Evolutionary conservation across 2,797 vertebrate species (phyloP).

Genomic region (Tolypeutes matacus): DNA sequence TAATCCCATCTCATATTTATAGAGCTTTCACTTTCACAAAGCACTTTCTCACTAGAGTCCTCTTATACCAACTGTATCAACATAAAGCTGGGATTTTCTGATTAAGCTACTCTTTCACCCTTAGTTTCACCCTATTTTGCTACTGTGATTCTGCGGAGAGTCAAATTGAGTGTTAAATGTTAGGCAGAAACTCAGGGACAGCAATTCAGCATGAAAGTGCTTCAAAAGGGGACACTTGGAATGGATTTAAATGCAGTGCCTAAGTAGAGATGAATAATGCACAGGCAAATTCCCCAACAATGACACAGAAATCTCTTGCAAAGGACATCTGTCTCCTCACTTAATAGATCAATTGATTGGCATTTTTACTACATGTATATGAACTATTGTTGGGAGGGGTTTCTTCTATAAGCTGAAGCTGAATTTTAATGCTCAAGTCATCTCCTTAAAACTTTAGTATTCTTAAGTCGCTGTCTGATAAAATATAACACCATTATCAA

Average conservation of each 20-base stretch:
- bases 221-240: conserved; percentile 74
- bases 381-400: conserved; percentile 44
- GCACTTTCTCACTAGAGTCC: conserved; percentile 39
- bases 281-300: conserved; percentile 35
- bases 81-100: conserved; percentile 74
- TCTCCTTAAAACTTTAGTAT: conserved; percentile 73
- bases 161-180: conserved; percentile 75
- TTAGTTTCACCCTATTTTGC: conserved; percentile 56
- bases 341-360: conserved; percentile 71
- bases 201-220: conserved; percentile 69
- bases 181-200: conserved; percentile 62
- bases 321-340: conserved; percentile 71
- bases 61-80: conserved; percentile 53
- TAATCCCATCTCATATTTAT: conserved; percentile 55
- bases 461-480: conserved; percentile 23
- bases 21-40: conserved; percentile 66
- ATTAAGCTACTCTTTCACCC: conserved; percentile 76
- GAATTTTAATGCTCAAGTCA: conserved; percentile 60
- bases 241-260: conserved; percentile 74
- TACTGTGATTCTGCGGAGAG: conserved; percentile 60
- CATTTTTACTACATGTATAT: conserved; percentile 67
- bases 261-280: conserved; percentile 71
- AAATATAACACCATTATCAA: too few relatives aligned
- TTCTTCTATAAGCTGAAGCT: conserved; percentile 52
- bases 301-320: conserved; percentile 63